Evolutionary conservation across 2,113 vertebrate species (phyloP), one percentile per base, ranked within the genome.

Genomic region (Trinectes maculatus): DNA sequence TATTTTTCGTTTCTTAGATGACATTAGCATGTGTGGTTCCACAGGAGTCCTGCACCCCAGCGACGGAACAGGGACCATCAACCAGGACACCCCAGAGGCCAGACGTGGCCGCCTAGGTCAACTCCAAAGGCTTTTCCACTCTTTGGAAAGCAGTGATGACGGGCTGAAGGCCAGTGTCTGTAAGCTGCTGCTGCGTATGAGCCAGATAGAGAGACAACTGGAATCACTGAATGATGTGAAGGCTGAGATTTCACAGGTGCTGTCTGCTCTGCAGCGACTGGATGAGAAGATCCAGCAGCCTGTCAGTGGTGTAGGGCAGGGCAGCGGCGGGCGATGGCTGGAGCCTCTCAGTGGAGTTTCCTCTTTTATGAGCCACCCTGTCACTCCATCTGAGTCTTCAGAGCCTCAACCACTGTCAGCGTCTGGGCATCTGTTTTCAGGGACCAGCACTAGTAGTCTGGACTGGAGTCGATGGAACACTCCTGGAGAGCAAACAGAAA

Each of bases 1-100:
- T 61, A 98, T 99, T 49, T 99, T 99, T 81, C 92, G 96, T 0
- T 99, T 99, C 78, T 89, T 99, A 26, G 98, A 99, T 16, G 98
- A 99, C 80, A 96, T 99, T 91, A 99, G 98, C 7, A 89, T 98
- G 92, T 96, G 95, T 0, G 97, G 95, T 4, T 99, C 98, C 0
- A 96, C 95, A 0, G 98, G 96, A 3, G 94, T 97, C 43, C 91
- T 97, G 36, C 95, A 94, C 34, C 92, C 93, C 62, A 94, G 89
- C 0, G 96, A 96, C 37, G 91, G 92, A 6, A 91, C 95, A 15
- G 80, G 59, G 0, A 57, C 64, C 0, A 24, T 85, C 12, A 86
- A 87, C 56, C 91, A 87, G 22, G 92, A 93, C 82, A 95, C 95
- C 0, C 95, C 92, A 0, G 96, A 98, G 73, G 93, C 87, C 8